Percentiles rank a stretch among this genome's conserved stretches.
Conservation (phyloP, 2,888 invertebrate species). For the Synergus japonicus region DNA sequence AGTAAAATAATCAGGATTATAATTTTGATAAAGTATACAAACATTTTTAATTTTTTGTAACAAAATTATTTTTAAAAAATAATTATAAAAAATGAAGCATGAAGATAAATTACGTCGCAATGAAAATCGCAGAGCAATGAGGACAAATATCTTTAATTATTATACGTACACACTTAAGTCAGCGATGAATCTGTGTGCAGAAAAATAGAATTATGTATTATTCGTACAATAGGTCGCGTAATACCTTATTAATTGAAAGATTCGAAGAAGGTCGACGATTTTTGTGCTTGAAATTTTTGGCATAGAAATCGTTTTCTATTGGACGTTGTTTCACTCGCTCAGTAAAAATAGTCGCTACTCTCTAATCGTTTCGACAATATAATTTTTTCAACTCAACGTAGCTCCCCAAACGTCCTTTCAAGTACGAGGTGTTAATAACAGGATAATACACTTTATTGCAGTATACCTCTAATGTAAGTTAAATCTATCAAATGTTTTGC, state of each 20-base stretch:
- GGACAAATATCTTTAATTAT: conserved; percentile 37
- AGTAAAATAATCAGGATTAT: conserved; percentile 18
- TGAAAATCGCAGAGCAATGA: conserved; percentile 30
- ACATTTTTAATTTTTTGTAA: not conserved
- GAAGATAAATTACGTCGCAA: conserved; percentile 18
- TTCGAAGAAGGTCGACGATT: conserved; percentile 25
- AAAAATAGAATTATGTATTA: conserved; percentile 35
- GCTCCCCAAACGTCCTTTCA: conserved; percentile 8
- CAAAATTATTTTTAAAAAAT: not conserved
- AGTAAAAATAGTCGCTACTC: conserved; percentile 37
- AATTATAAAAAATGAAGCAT: conserved; percentile 18
- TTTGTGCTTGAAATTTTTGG: conserved; percentile 29
- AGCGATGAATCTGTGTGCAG: conserved; percentile 36
- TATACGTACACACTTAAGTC: conserved; percentile 32
- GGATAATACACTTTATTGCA: conserved; percentile 27
- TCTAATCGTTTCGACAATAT: conserved; percentile 35
- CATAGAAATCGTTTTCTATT: conserved; percentile 29
- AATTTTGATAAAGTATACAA: conserved; percentile 31
- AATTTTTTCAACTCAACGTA: conserved; percentile 7
- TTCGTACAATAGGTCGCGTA: conserved; percentile 35
- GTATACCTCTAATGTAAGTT: conserved; percentile 25
- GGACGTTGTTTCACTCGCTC: conserved; percentile 17
- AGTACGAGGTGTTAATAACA: conserved; percentile 33
- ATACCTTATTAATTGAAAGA: conserved; percentile 15
- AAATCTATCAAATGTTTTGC: conserved; percentile 37